These are phyloP conservation scores for Tipula vernalis DNA, from an alignment of 2,888 invertebrate genomes.

Conservation along the genomic window DNA sequence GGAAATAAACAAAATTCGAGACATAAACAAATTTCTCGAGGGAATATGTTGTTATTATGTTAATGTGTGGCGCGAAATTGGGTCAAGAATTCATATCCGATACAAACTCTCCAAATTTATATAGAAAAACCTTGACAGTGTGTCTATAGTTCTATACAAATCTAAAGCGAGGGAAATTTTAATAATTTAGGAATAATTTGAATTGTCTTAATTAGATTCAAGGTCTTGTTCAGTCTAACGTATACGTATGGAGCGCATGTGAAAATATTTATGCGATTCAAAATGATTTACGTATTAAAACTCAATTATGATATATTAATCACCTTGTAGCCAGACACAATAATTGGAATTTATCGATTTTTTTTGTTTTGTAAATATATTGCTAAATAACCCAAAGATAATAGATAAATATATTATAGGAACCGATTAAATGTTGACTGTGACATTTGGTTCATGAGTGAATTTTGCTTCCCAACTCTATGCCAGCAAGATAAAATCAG, in stretches of 20 bases:
- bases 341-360: too few relatives aligned
- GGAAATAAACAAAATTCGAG: background rate
- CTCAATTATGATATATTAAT: too few relatives aligned
- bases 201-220: background rate
- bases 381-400: too few relatives aligned
- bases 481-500: too few relatives aligned
- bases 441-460: too few relatives aligned
- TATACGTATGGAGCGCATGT: background rate
- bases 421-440: too few relatives aligned
- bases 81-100: background rate
- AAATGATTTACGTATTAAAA: background rate
- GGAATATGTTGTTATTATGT: background rate
- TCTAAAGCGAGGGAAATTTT: background rate
- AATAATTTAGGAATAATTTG: background rate
- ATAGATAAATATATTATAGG: too few relatives aligned
- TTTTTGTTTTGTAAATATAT: too few relatives aligned
- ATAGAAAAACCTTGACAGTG: background rate
- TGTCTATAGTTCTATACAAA: background rate
- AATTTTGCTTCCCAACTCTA: too few relatives aligned
- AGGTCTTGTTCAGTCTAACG: background rate
- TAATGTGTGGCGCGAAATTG: background rate
- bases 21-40: background rate
- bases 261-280: background rate
- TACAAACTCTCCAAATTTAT: background rate
- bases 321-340: too few relatives aligned